These are phyloP conservation scores for Campoletis raptor DNA, from an alignment of 2,888 invertebrate species.

Conservation along the genomic window DNA sequence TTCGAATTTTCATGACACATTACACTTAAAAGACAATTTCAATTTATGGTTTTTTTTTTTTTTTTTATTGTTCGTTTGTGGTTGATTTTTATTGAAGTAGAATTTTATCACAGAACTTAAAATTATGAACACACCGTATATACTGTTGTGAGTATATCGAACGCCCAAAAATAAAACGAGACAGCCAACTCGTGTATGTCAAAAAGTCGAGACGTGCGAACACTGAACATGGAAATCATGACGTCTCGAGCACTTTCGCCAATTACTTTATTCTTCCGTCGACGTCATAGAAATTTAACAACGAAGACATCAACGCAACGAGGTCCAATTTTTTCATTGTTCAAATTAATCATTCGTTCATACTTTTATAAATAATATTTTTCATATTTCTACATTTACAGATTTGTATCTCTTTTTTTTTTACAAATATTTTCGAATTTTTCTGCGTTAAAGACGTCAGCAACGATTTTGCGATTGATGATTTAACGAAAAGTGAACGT, in stretches of 20 bases:
- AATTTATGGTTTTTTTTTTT: neutral
- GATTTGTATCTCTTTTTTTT: neutral
- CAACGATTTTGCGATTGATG: neutral
- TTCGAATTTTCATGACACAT: neutral
- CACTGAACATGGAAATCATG: slow-evolving; percentile 29
- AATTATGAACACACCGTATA: neutral
- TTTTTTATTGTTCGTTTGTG: neutral
- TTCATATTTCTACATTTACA: neutral
- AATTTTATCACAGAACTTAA: neutral
- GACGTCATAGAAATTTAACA: slow-evolving; percentile 31
- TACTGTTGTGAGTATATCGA: neutral
- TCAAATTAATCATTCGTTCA: neutral
- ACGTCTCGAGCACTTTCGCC: slow-evolving; percentile 14
- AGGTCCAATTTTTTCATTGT: neutral
- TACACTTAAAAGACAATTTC: neutral
- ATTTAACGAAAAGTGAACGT: neutral
- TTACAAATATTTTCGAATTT: neutral
- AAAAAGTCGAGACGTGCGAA: slow-evolving; percentile 6
- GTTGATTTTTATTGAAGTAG: neutral
- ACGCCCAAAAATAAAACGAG: slow-evolving; percentile 36
- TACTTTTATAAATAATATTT: neutral
- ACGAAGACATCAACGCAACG: slow-evolving; percentile 33
- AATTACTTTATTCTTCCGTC: slow-evolving; percentile 5
- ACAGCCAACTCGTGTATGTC: slow-evolving; percentile 8
- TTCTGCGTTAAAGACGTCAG: neutral